Base-by-base conservation (phyloP, 2,113 vertebrate genomes). In the Turnix velox region DNA sequence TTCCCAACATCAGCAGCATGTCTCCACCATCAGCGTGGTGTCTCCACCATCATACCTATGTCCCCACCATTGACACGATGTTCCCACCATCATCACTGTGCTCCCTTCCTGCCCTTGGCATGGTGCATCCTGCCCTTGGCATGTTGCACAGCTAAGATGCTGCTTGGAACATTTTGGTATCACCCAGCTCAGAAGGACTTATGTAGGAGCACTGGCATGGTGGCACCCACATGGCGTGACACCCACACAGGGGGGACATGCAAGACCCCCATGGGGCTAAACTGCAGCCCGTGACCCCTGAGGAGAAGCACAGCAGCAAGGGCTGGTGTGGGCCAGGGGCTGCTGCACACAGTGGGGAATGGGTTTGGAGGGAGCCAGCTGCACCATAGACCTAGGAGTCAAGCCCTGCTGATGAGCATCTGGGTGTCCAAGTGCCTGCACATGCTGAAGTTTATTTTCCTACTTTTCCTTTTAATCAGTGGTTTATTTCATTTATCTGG, bases 381-480 rank as follows among this genome's bases (percentile, higher is more conserved):
- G 93, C 90, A 92, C 96, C 88, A 87, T 84, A 91, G 95, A 92
- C 95, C 94, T 92, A 77, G 67, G 90, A 92, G 92, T 94, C 88
- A 92, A 95, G 88, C 57, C 90, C 93, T 59, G 92, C 95, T 96
- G 90, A 94, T 80, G 88, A 95, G 72, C 96, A 90, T 93, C 93
- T 96, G 95, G 92, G 69, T 94, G 91, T 93, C 96, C 92, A 92
- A 95, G 90, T 2, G 57, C 83, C 87, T 95, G 86, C 95, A 90
- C 93, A 75, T 87, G 92, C 88, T 84, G 80, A 88, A 88, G 92
- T 96, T 94, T 94, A 95, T 96, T 96, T 96, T 93, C 90, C 83
- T 94, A 65, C 86, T 78, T 96, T 94, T 94, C 76, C 90, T 90
- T 94, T 94, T 95, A 96, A 96, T 96, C 90, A 90, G 22, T 88